Percentiles rank a stretch among this genome's conserved stretches.
Conservation (phyloP, 1,140 invertebrate species). For the Zaprionus vittiger region DNA sequence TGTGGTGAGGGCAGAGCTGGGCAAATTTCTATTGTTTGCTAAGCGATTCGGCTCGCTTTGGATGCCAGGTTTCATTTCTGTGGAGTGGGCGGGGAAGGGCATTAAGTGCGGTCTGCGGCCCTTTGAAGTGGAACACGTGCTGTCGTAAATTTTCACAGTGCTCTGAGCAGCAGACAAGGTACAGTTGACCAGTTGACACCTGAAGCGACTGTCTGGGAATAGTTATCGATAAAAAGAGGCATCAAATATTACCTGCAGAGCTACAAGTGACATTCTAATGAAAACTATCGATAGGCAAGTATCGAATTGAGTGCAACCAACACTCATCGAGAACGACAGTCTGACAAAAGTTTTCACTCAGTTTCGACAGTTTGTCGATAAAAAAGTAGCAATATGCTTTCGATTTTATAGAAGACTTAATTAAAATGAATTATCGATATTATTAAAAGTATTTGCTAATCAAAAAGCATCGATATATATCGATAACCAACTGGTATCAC, state of each 20-base stretch:
- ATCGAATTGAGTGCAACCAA: no score
- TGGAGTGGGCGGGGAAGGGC: slow-evolving; percentile 25
- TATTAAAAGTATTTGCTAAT: no score
- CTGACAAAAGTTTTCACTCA: no score
- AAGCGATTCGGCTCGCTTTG: slow-evolving; percentile 64
- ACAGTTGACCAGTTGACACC: slow-evolving; percentile 32
- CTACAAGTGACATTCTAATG: not conserved
- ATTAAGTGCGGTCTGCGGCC: slow-evolving; percentile 65
- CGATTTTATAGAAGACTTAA: no score
- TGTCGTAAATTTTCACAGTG: slow-evolving; percentile 60
- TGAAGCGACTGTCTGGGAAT: not conserved
- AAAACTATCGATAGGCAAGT: not conserved
- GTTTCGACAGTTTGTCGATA: no score
- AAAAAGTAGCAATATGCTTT: no score
- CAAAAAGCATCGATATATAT: not conserved
- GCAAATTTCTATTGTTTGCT: slow-evolving; percentile 68
- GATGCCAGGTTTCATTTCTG: not conserved
- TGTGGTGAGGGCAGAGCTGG: no score
- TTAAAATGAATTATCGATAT: no score
- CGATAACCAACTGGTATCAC: not conserved
- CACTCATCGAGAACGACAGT: no score
- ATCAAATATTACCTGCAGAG: no score
- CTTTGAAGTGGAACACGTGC: slow-evolving; percentile 66
- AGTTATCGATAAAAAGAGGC: slow-evolving; percentile 13
- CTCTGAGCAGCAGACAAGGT: slow-evolving; percentile 16